Conservation (phyloP, 1,140 invertebrate genomes). For the Ceratitis capitata region DNA sequence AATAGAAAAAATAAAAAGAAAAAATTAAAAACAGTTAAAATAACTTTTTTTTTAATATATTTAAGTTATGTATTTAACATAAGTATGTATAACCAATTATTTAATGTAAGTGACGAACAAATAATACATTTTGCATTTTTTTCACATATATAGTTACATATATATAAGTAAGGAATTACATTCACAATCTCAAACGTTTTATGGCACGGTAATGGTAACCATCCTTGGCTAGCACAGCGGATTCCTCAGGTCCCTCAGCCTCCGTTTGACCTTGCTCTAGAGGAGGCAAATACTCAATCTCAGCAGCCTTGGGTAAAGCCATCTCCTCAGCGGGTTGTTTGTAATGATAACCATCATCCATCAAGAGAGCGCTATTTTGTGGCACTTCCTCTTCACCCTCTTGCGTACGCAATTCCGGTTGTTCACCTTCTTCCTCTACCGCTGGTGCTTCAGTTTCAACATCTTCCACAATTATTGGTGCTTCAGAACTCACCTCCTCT, state of each 20-base stretch:
- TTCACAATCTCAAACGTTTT: constrained; percentile 46
- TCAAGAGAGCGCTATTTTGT: constrained; percentile 49
- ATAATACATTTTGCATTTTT: not conserved
- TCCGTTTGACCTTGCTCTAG: not conserved
- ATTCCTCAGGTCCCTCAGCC: constrained; percentile 43
- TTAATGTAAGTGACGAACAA: not conserved
- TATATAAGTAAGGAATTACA: not conserved
- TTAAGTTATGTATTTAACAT: not conserved
- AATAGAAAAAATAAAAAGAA: too few relatives aligned
- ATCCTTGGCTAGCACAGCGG: constrained; percentile 53
- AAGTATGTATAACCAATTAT: not conserved
- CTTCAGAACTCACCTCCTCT: not conserved
- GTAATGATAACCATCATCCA: constrained; percentile 57
- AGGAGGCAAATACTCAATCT: not conserved
- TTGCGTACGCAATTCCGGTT: constrained; percentile 16
- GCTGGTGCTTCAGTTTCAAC: not conserved
- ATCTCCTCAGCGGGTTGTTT: constrained; percentile 49
- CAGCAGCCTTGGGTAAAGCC: not conserved
- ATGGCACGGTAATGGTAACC: constrained; percentile 58
- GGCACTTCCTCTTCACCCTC: constrained; percentile 54
- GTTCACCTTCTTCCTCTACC: not conserved
- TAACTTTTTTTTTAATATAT: not conserved
- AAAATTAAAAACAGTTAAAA: too few relatives aligned
- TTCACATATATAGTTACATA: not conserved
- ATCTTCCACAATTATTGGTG: not conserved